These are phyloP conservation scores for Piaya cayana DNA, from an alignment of 2,113 vertebrate species.

Conservation along the genomic window DNA sequence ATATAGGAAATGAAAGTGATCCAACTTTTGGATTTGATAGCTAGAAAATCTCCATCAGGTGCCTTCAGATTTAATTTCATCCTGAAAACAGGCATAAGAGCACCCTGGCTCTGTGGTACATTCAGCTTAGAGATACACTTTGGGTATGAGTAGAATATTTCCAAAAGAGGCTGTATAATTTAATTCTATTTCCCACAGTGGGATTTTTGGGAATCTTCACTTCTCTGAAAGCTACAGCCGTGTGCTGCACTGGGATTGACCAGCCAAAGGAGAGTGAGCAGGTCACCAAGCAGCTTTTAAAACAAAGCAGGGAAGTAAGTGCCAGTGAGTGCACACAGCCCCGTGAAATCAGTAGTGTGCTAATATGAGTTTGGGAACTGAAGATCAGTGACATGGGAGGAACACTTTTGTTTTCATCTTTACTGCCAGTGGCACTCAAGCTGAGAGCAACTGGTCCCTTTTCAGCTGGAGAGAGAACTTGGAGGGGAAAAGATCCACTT, in stretches of 20 bases:
- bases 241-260: rapidly evolving
- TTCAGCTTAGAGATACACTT: neutral
- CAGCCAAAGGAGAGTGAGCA: rapidly evolving
- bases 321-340: neutral
- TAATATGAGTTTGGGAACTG: neutral
- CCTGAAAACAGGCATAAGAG: neutral
- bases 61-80: neutral
- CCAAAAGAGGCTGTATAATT: neutral
- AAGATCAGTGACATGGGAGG: neutral
- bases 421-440: neutral
- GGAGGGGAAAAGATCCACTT: neutral
- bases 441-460: neutral
- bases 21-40: neutral
- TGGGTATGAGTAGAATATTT: neutral
- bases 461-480: neutral
- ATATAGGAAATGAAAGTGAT: neutral
- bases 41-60: neutral
- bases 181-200: neutral
- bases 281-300: neutral
- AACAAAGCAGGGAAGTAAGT: neutral
- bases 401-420: neutral
- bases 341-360: neutral
- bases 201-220: neutral
- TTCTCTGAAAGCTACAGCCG: neutral
- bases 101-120: neutral